A percentile compares a stretch with the other conserved stretches of the same genome.
These are phyloP conservation scores for Onthophagus taurus DNA, from an alignment of 1,140 invertebrate genomes.

Conservation along the genomic window DNA sequence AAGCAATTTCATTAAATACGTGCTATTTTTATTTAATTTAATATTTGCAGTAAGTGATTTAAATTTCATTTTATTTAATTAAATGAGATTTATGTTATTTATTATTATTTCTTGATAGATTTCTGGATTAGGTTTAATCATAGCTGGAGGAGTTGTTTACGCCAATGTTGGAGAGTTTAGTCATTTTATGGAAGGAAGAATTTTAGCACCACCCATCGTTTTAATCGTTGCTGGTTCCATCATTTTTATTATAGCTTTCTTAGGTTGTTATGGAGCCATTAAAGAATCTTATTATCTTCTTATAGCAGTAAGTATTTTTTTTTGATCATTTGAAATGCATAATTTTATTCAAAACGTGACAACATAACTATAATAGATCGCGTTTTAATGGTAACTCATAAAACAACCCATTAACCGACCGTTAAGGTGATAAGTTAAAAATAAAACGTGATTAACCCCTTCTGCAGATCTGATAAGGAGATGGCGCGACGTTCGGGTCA, in stretches of 20 bases:
- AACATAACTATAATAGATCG: too few relatives aligned
- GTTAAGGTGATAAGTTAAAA: too few relatives aligned
- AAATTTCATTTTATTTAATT: not conserved
- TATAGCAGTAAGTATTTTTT: conserved; percentile 45
- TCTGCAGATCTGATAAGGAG: too few relatives aligned
- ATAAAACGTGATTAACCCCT: too few relatives aligned
- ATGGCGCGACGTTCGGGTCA: too few relatives aligned
- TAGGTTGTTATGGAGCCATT: conserved; percentile 66
- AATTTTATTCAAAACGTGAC: too few relatives aligned
- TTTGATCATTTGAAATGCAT: not conserved
- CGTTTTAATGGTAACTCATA: too few relatives aligned
- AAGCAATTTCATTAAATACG: conserved; percentile 8
- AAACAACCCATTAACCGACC: too few relatives aligned
- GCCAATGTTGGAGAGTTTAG: conserved; percentile 45
- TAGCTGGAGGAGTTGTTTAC: conserved; percentile 47
- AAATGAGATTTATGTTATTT: not conserved
- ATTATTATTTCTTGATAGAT: conserved; percentile 39
- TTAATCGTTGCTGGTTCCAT: conserved; percentile 57
- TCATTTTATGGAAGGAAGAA: conserved; percentile 49
- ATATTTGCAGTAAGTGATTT: conserved; percentile 10
- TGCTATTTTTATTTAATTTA: conserved; percentile 11
- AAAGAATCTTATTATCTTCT: conserved; percentile 57
- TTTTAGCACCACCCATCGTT: conserved; percentile 47
- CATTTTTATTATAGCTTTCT: conserved; percentile 62
- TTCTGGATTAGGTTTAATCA: conserved; percentile 50